These are phyloP conservation scores for Equus przewalskii DNA, from an alignment of 2,113 vertebrate species.

Conservation along the genomic window DNA sequence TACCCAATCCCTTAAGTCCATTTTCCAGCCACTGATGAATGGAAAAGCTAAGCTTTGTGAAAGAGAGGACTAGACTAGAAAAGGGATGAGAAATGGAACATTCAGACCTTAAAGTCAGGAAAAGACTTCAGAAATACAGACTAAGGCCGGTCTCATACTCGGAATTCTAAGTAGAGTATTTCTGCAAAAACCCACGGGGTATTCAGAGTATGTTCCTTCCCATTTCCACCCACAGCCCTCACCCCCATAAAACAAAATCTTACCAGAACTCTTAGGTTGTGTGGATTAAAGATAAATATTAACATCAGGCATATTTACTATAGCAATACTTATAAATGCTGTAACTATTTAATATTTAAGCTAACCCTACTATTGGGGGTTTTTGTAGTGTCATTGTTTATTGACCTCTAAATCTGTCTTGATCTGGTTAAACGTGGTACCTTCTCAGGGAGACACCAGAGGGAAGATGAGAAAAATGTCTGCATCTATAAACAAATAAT, in stretches of 20 bases:
- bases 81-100: not conserved
- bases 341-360: constrained; percentile 37
- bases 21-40: not conserved
- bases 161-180: not conserved
- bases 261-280: not conserved
- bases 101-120: not conserved
- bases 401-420: not conserved
- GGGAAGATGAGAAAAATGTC: not conserved
- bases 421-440: constrained; percentile 3
- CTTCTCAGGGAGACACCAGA: not conserved
- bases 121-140: not conserved
- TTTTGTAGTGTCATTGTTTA: not conserved
- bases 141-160: not conserved
- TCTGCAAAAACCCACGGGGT: not conserved
- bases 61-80: not conserved
- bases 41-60: constrained; percentile 3
- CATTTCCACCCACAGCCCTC: not conserved
- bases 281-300: not conserved
- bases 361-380: not conserved
- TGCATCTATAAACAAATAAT: not conserved
- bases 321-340: constrained; percentile 24
- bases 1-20: not conserved
- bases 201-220: constrained; percentile 8
- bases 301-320: not conserved
- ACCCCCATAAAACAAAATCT: not conserved